These are phyloP conservation scores for Aphidoletes aphidimyza DNA, from an alignment of 2,888 invertebrate species.

Conservation along the genomic window DNA sequence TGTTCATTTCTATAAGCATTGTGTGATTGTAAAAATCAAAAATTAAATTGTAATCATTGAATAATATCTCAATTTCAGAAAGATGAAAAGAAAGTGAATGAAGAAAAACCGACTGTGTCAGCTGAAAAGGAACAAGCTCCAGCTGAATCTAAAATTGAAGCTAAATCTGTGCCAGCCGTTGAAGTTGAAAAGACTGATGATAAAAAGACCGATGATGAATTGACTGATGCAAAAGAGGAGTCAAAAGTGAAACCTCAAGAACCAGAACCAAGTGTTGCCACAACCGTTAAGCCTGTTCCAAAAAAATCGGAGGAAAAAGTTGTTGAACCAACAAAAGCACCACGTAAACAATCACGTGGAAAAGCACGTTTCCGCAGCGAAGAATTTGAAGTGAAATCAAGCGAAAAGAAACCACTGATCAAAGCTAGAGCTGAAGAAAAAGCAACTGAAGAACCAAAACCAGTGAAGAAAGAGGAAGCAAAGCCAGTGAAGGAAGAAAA, in stretches of 20 bases:
- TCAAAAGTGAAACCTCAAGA: too few species aligned
- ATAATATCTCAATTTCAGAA: too few species aligned
- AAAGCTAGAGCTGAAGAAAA: background rate
- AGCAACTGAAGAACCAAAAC: slow-evolving; percentile 5
- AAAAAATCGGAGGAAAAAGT: background rate
- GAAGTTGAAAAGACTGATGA: too few species aligned
- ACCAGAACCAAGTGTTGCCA: too few species aligned
- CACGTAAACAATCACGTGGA: background rate
- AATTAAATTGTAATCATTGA: too few species aligned
- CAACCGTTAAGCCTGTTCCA: too few species aligned
- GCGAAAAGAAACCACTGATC: background rate
- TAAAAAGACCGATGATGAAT: too few species aligned
- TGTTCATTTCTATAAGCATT: too few species aligned
- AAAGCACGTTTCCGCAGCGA: background rate
- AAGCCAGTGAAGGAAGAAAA: background rate
- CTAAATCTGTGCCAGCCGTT: background rate
- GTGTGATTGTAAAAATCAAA: too few species aligned
- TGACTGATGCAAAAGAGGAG: background rate
- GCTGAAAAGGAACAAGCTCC: too few species aligned
- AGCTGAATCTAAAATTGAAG: background rate
- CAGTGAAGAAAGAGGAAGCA: background rate
- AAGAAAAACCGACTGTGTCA: too few species aligned
- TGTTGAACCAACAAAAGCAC: background rate
- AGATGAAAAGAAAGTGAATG: background rate
- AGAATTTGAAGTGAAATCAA: background rate